Evolutionary conservation across 2,797 vertebrate species (phyloP).

Genomic region (Danio choprae): DNA sequence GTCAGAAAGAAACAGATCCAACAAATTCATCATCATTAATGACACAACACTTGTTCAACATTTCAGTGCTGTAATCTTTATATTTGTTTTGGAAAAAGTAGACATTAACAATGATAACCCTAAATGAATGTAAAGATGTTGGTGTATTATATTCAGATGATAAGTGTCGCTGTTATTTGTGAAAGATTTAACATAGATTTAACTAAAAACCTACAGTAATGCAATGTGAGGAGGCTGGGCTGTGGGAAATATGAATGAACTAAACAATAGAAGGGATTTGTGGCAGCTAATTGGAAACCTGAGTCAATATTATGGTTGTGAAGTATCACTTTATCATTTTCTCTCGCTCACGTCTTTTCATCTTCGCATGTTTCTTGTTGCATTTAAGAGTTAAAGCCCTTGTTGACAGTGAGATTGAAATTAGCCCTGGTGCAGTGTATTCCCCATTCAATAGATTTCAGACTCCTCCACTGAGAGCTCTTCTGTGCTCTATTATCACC

Average conservation of each 20-base stretch:
- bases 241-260: slow-evolving; percentile 27
- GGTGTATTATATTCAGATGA: neutral
- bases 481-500: slow-evolving; percentile 40
- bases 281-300: slow-evolving; percentile 31
- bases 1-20: too few species aligned
- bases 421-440: slow-evolving; percentile 42
- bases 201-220: slow-evolving; percentile 12
- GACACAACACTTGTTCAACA: too few species aligned
- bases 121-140: too few species aligned
- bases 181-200: neutral
- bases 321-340: slow-evolving; percentile 47
- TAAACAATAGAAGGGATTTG: slow-evolving; percentile 16
- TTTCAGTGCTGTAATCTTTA: too few species aligned
- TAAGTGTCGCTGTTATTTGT: slow-evolving; percentile 7
- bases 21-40: too few species aligned
- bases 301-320: slow-evolving; percentile 31
- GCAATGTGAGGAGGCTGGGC: neutral
- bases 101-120: too few species aligned
- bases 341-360: slow-evolving; percentile 19
- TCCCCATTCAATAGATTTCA: slow-evolving; percentile 43
- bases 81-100: too few species aligned
- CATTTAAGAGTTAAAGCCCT: slow-evolving; percentile 37
- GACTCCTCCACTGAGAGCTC: slow-evolving; percentile 46
- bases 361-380: slow-evolving; percentile 31
- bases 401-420: slow-evolving; percentile 42